phyloP scores from a whole-genome alignment of 2,888 invertebrate species.

The Aelia acuminata region DNA sequence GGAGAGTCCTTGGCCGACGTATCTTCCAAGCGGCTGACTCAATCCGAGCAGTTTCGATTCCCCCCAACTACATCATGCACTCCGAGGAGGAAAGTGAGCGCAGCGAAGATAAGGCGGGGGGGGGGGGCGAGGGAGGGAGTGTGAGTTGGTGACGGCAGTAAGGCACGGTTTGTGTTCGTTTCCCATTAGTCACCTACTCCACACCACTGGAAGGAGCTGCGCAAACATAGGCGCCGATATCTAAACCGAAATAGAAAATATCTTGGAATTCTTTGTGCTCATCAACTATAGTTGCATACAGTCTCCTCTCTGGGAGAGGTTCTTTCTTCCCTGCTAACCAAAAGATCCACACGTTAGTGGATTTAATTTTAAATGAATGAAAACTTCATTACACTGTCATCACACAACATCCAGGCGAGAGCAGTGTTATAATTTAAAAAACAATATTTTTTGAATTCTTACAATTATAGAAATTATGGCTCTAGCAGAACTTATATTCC shows the following conservation, averaged over 20 bases:
- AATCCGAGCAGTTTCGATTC: background rate
- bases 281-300: too few species aligned
- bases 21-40: background rate
- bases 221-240: background rate
- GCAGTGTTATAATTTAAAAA: too few species aligned
- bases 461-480: too few species aligned
- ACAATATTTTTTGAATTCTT: too few species aligned
- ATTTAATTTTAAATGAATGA: too few species aligned
- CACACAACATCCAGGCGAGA: too few species aligned
- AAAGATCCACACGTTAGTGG: too few species aligned
- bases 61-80: background rate
- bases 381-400: too few species aligned
- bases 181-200: background rate
- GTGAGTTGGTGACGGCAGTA: background rate
- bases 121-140: too few species aligned
- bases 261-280: background rate
- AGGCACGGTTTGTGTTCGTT: background rate
- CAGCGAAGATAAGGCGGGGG: background rate
- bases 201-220: background rate
- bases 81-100: background rate
- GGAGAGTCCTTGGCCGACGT: slow-evolving; percentile 14
- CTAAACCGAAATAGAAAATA: background rate
- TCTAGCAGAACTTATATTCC: too few species aligned
- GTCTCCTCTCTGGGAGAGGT: too few species aligned
- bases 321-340: too few species aligned